These are phyloP conservation scores for Proisotoma minuta DNA, from an alignment of 2,888 invertebrate genomes.

Conservation along the genomic window DNA sequence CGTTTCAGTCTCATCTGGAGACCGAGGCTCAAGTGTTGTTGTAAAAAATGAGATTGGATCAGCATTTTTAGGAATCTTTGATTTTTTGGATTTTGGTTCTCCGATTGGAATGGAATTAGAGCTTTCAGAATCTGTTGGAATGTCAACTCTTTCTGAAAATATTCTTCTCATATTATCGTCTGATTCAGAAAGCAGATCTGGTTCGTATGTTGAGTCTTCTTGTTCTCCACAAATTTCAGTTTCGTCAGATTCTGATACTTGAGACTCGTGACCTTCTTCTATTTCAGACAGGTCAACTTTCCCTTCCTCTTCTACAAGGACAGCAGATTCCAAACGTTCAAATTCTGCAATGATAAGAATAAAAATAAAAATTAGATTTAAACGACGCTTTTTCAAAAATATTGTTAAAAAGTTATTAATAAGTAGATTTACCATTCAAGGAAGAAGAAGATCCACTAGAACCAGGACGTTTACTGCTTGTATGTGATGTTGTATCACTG, in stretches of 20 bases:
- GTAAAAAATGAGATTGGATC: constrained; percentile 43
- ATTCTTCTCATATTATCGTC: constrained; percentile 43
- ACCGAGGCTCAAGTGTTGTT: constrained; percentile 42
- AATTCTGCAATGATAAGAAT: constrained; percentile 60
- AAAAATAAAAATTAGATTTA: neutral
- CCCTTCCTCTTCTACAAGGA: constrained; percentile 76
- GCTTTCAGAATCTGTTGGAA: constrained; percentile 36
- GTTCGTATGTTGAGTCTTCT: constrained; percentile 21
- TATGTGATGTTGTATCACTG: constrained; percentile 17
- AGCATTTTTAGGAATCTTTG: neutral
- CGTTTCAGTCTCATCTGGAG: constrained; percentile 17
- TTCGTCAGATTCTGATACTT: constrained; percentile 59
- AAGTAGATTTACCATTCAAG: constrained; percentile 27
- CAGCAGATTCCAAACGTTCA: constrained; percentile 83
- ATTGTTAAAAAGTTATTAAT: too few species aligned
- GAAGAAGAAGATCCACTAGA: constrained; percentile 46
- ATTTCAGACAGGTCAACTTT: constrained; percentile 67
- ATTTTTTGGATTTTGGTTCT: neutral
- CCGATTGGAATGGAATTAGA: constrained; percentile 9
- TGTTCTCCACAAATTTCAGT: constrained; percentile 42
- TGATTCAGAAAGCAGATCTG: neutral
- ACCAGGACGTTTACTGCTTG: constrained; percentile 34
- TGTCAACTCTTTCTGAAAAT: constrained; percentile 42
- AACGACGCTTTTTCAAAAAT: too few species aligned
- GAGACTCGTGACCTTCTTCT: constrained; percentile 53